Evolutionary conservation across 2,888 invertebrate species (phyloP).

Genomic region (Drosophila vallismaia): DNA sequence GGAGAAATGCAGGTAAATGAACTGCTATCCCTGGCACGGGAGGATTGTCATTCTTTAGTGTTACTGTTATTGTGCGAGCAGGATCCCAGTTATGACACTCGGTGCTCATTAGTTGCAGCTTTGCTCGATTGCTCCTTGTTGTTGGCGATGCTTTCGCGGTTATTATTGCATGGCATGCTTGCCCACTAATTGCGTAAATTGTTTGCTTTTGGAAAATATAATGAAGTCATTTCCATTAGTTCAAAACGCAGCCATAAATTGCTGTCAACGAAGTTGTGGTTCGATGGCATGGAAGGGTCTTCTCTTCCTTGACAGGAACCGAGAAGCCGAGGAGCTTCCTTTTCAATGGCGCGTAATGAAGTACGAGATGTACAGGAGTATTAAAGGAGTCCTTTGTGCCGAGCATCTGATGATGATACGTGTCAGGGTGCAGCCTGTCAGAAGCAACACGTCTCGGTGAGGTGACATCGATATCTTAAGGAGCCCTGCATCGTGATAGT

Average conservation of each 20-base stretch:
- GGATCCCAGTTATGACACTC: conserved; percentile 72
- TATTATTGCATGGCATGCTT: conserved; percentile 51
- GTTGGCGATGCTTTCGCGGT: conserved; percentile 22
- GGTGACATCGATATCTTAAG: conserved; percentile 68
- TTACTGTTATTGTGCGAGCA: conserved; percentile 45
- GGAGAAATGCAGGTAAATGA: conserved; percentile 72
- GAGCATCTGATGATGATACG: conserved; percentile 14
- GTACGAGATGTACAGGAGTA: conserved; percentile 15
- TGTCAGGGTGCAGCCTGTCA: conserved; percentile 51
- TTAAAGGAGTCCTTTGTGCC: conserved; percentile 5
- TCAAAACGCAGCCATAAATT: conserved; percentile 68
- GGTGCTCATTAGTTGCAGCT: conserved; percentile 75
- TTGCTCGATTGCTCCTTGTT: conserved; percentile 58
- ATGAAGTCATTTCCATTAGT: conserved; percentile 77
- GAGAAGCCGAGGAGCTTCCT: conserved; percentile 24
- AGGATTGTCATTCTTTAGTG: conserved; percentile 52
- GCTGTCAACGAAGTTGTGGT: conserved; percentile 46
- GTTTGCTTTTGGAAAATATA: conserved; percentile 76
- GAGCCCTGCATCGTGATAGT: conserved; percentile 1
- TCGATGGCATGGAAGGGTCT: conserved; percentile 13
- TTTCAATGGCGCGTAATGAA: conserved; percentile 72
- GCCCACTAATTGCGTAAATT: conserved; percentile 76
- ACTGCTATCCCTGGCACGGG: conserved; percentile 40
- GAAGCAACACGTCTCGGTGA: conserved; percentile 58
- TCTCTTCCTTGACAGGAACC: not conserved